Base-by-base conservation (phyloP, 1,140 invertebrate genomes). In the Drosophila pseudoananassae region DNA sequence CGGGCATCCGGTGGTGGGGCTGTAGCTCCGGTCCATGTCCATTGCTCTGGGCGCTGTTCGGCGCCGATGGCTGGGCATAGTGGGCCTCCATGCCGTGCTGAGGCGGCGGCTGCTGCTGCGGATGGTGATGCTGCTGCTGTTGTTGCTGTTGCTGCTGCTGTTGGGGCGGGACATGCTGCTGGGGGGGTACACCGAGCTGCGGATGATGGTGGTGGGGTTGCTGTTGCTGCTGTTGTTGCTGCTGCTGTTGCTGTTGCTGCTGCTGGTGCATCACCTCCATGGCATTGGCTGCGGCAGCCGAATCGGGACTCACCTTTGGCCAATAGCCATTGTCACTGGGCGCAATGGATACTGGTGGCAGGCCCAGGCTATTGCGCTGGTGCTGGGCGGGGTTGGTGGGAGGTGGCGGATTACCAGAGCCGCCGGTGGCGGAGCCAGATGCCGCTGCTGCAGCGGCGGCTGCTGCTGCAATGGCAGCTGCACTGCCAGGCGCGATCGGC, bases 301-400 rank as follows among this genome's bases (percentile, higher is more conserved):
- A 95, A 64, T 96, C 95, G 0, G 95, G 95, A 81, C 95, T 96
- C 45, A 96, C 95, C 84, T 96, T 96, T 4, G 96, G 95, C 96
- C 96, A 96, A 87, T 96, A 96, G 1, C 94, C 94, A 73, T 96
- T 95, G 36, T 96, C 96, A 58, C 94, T 94, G 47, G 82, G 78
- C 8, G 85, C 84, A 68, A 91, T 91, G 3, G 88, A 81, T 33
- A 91, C 91, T 7, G 81, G 78, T 5, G 90, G 88, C 50, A 92
- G 58, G 1, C 75, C 76, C 17, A 88, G 53, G 49, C 78, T 91
- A 17, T 79, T 89, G 20, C 88, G 84, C 58, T 91, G 90, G 36
- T 90, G 85, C 31, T 87, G 83, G n/a, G 57, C 56, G 17, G 70
- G 9, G 72, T 85, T 90, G 51, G 59, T 60, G 4, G 61, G 12